Evolutionary conservation across 2,888 invertebrate genomes (phyloP), one percentile per base, ranked within the genome.

Genomic region (Agriotes lineatus): DNA sequence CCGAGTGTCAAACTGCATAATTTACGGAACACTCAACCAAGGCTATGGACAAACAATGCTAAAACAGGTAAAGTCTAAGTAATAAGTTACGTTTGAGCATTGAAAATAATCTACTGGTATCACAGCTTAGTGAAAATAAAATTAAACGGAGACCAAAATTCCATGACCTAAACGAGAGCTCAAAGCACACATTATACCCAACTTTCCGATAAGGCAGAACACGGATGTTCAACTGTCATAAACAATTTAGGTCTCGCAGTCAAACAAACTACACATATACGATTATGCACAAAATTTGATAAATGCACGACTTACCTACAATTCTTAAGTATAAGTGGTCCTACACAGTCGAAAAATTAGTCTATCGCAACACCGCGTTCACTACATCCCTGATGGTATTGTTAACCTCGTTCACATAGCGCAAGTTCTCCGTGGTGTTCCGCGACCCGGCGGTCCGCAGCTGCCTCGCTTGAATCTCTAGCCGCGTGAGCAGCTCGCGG

Each of bases 331-430:
- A 62, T 73, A 69, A 74, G 71, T 75, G 74, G 75, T 76, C 75
- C 73, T 75, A 74, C 72, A 73, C 73, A 72, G 67, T 74, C 72
- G 67, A 72, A 70, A 70, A 64, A 61, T 59, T 66, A 66, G 42
- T 70, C 75, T 82, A 84, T 80, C 84, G 82, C 72, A 82, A 80
- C 81, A 94, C 91, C 77, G 92, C 90, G 79, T 92, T 91, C 72
- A 91, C 89, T 67, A 94, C 89, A 79, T 94, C 93, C 77, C 88
- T 89, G 72, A 91, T 87, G 63, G 90, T 89, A 79, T 89, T 90
- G 77, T 91, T 91, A 72, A 95, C 90, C 77, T 94, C 94, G 79
- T 88, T 86, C 75, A 92, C 87, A 78, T 90, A 87, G 78, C 90
- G 88, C 74, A 90, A 87, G 83, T 88, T 90, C 82, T 92, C 92